A percentile compares a stretch with the other conserved stretches of the same genome.
Evolutionary conservation across 2,888 invertebrate species (phyloP).

Genomic region (Drosophila cognata): DNA sequence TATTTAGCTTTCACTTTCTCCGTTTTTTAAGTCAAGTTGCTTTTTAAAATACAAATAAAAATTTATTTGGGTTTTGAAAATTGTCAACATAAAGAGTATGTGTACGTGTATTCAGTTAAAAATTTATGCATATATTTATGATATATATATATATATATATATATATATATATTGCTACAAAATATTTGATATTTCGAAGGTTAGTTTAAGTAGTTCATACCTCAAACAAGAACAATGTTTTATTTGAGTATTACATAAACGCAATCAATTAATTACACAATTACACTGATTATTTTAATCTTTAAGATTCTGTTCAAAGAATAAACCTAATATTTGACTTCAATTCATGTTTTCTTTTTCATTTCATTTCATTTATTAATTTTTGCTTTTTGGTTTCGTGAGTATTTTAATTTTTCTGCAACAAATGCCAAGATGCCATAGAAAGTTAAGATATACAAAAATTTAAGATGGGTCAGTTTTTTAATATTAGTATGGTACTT

Average conservation of each 20-base stretch:
- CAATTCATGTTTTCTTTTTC: constrained; percentile 19
- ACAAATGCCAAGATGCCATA: background rate
- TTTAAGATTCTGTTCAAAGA: constrained; percentile 55
- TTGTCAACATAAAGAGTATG: background rate
- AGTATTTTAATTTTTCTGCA: constrained; percentile 1
- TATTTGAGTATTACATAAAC: constrained; percentile 19
- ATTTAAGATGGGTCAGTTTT: background rate
- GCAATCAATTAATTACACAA: constrained; percentile 26
- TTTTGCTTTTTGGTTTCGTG: background rate
- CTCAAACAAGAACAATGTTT: constrained; percentile 37
- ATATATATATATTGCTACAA: background rate
- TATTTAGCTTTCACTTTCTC: background rate
- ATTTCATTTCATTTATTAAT: constrained; percentile 6
- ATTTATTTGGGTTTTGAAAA: background rate
- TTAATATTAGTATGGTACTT: background rate
- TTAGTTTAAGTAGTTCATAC: constrained; percentile 39
- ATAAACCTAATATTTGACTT: constrained; percentile 59
- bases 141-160: background rate
- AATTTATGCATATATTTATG: background rate
- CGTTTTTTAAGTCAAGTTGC: background rate
- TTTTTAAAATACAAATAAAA: background rate
- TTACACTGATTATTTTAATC: constrained; percentile 30
- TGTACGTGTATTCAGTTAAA: background rate
- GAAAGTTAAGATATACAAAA: background rate
- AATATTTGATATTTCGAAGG: background rate